A percentile compares a stretch with the other conserved stretches of the same genome.
phyloP scores from a whole-genome alignment of 2,113 vertebrate species.

The Todiramphus chloris region DNA sequence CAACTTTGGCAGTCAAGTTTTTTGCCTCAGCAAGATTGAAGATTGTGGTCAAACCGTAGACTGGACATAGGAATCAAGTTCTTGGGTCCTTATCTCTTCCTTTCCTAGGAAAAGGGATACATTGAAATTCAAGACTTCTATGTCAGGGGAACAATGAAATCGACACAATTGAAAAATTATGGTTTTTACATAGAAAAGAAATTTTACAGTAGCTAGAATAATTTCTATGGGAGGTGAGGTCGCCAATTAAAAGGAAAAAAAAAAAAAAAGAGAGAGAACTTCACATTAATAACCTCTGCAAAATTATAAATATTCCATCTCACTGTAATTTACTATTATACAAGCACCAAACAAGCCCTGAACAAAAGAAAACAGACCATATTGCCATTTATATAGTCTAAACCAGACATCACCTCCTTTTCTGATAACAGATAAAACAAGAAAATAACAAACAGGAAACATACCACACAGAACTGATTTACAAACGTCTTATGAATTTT shows the following conservation, averaged over 20 bases:
- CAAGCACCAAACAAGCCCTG: neutral
- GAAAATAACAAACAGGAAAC: slow-evolving; percentile 34
- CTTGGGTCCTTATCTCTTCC: neutral
- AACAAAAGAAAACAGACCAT: neutral
- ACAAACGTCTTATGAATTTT: slow-evolving; percentile 40
- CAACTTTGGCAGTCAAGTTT: neutral
- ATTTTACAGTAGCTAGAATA: neutral
- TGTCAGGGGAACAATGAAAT: neutral
- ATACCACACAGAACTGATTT: neutral
- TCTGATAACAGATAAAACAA: slow-evolving; percentile 12
- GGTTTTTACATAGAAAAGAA: neutral
- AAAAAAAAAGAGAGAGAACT: neutral
- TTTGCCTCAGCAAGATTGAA: neutral
- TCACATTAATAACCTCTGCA: neutral
- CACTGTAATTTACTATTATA: neutral
- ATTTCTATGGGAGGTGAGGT: neutral
- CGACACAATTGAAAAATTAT: neutral
- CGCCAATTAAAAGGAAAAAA: neutral
- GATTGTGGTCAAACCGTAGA: neutral
- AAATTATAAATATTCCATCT: neutral
- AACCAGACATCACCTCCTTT: neutral
- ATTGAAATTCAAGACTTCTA: neutral
- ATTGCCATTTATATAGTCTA: neutral
- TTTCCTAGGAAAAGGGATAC: neutral
- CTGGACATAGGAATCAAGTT: neutral